A percentile compares a stretch with the other conserved stretches of the same genome.
These are phyloP conservation scores for Trichogramma evanescens DNA, from an alignment of 2,888 invertebrate genomes.

Conservation along the genomic window DNA sequence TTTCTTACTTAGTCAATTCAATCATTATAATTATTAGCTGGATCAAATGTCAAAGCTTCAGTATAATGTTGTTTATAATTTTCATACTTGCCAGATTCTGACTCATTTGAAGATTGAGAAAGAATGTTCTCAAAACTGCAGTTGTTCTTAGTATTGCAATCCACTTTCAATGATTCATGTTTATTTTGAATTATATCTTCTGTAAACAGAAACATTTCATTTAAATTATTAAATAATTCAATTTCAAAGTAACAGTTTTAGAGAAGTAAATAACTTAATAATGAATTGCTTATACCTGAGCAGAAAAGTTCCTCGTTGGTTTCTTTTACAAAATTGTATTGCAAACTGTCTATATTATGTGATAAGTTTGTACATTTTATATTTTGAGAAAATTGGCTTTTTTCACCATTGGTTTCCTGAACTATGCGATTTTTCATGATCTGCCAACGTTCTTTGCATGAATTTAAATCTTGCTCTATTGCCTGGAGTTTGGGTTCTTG, in stretches of 20 bases:
- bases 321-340: too few species aligned
- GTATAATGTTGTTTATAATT: slow-evolving; percentile 13
- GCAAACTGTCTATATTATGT: too few species aligned
- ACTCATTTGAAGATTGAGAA: slow-evolving; percentile 16
- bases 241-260: background rate
- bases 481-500: too few species aligned
- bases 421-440: too few species aligned
- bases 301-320: too few species aligned
- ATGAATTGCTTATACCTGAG: too few species aligned
- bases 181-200: background rate
- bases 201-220: background rate
- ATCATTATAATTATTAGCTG: background rate
- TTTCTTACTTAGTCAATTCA: background rate
- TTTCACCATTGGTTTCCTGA: too few species aligned
- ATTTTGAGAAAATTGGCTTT: too few species aligned
- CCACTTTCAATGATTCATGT: background rate
- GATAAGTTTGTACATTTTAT: too few species aligned
- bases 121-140: slow-evolving; percentile 9
- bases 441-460: too few species aligned
- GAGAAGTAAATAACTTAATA: too few species aligned
- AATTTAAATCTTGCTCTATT: too few species aligned
- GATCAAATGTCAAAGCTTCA: slow-evolving; percentile 13
- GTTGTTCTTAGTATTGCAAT: background rate
- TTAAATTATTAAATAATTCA: background rate
- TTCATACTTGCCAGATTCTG: slow-evolving; percentile 11